phyloP scores from a whole-genome alignment of 2,888 invertebrate species.

The Mimumesa dahlbomi region DNA sequence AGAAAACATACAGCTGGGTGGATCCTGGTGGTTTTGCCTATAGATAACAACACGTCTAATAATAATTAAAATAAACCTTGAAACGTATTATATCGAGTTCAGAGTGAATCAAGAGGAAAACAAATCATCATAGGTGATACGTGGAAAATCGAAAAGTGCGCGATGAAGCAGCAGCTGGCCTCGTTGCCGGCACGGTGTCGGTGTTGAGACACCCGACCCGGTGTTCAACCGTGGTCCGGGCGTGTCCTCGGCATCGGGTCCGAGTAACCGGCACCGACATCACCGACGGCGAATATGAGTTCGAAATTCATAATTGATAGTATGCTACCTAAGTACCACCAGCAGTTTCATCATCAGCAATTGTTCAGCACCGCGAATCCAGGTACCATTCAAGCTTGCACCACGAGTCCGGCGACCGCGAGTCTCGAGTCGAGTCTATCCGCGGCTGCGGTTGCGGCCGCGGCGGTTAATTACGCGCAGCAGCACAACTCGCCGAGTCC shows the following conservation, averaged over 20 bases:
- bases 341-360: slow-evolving; percentile 87
- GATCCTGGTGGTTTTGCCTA: no score
- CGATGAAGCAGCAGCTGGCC: slow-evolving; percentile 67
- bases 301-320: slow-evolving; percentile 99
- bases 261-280: slow-evolving; percentile 81
- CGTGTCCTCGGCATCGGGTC: slow-evolving; percentile 70
- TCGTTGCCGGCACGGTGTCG: slow-evolving; percentile 64
- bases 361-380: slow-evolving; percentile 87
- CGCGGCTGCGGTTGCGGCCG: slow-evolving; percentile 83
- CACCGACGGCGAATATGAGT: slow-evolving; percentile 90
- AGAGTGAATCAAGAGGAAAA: slow-evolving; percentile 45
- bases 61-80: no score
- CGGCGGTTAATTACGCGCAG: slow-evolving; percentile 91
- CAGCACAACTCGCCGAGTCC: slow-evolving; percentile 82
- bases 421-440: slow-evolving; percentile 85
- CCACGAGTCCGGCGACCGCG: slow-evolving; percentile 85
- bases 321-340: slow-evolving; percentile 97
- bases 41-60: no score
- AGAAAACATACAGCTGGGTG: no score
- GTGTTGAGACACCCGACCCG: slow-evolving; percentile 66
- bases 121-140: no score
- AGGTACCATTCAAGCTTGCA: slow-evolving; percentile 85
- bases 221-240: slow-evolving; percentile 62
- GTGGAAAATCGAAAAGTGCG: slow-evolving; percentile 80
- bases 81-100: no score